These are phyloP conservation scores for Drosophila sp. DNA, from an alignment of 1,140 invertebrate species.

Conservation along the genomic window DNA sequence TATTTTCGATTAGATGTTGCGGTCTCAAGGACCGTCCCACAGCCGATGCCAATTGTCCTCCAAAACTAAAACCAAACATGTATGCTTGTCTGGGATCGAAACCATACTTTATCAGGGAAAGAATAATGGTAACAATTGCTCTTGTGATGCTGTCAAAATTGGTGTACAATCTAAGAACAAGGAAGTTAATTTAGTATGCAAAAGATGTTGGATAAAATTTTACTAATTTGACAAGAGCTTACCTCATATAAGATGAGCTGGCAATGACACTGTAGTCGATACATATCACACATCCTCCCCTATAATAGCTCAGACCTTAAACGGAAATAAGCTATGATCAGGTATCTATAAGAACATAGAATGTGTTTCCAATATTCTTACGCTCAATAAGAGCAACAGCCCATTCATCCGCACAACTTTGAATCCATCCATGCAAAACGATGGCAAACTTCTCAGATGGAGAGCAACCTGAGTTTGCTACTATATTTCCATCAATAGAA, in stretches of 20 bases:
- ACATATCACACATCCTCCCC: conserved; percentile 78
- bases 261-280: conserved; percentile 73
- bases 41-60: conserved; percentile 71
- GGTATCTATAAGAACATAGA: not conserved
- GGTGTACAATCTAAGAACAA: conserved; percentile 47
- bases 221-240: not conserved
- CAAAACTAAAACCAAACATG: conserved; percentile 81
- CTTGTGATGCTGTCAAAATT: conserved; percentile 60
- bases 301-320: conserved; percentile 71
- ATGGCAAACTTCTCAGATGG: conserved; percentile 70
- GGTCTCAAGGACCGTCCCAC: conserved; percentile 59
- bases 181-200: not conserved
- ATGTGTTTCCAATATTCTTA: conserved; percentile 29
- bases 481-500: conserved; percentile 32
- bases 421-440: conserved; percentile 79
- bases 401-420: conserved; percentile 75
- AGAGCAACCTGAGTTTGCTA: conserved; percentile 49
- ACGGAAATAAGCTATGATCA: conserved; percentile 8
- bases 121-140: conserved; percentile 54
- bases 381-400: conserved; percentile 66
- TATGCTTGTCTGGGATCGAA: conserved; percentile 65
- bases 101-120: conserved; percentile 55
- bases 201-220: not conserved
- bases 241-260: conserved; percentile 67
- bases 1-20: conserved; percentile 54